Evolutionary conservation across 2,113 vertebrate genomes (phyloP), one percentile per base, ranked within the genome.

Genomic region (Atherinomorus stipes): DNA sequence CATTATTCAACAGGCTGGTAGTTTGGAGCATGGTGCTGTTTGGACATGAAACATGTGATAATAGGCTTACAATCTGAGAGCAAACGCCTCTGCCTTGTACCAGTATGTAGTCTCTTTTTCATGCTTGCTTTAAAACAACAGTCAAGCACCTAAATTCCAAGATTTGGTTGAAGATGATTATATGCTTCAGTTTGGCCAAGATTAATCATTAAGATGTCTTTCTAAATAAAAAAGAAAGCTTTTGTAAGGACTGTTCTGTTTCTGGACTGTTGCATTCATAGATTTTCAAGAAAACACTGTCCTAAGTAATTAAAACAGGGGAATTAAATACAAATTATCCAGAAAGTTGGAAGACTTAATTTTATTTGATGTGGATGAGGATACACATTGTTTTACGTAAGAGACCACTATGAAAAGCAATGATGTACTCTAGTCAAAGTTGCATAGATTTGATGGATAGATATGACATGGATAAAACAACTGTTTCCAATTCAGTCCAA

Each of bases 1-100:
- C 63, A 67, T 73, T 64, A 68, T 71, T 82, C 71, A 69, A 57
- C 64, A 76, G 63, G 62, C 67, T 63, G 60, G 22, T 28, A 11
- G 18, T 58, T 34, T 25, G 51, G 21, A 75, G 75, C 37, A 28
- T 18, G 25, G 21, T 26, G 28, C 37, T 42, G 53, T 80, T 74
- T 64, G 16, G 47, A 49, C 49, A 37, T 49, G 64, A 50, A 62
- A 50, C n/a, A 37, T 16, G 1, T 7, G 38, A 67, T 50, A 54
- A 52, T 50, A 72, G 25, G 13, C 25, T 44, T 54, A 65, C 25
- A 50, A 37, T 19, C 4, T 58, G 26, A 58, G 23, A 56, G 25
- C 25, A 65, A 60, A 77, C 12, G 44, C 52, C 23, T 52, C 40
- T 56, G 28, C 63, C 34, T 34, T 37, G 21, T 56, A 8, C 28